Evolutionary conservation across 2,797 vertebrate genomes (phyloP).

Genomic region (Leptodon cayanensis): DNA sequence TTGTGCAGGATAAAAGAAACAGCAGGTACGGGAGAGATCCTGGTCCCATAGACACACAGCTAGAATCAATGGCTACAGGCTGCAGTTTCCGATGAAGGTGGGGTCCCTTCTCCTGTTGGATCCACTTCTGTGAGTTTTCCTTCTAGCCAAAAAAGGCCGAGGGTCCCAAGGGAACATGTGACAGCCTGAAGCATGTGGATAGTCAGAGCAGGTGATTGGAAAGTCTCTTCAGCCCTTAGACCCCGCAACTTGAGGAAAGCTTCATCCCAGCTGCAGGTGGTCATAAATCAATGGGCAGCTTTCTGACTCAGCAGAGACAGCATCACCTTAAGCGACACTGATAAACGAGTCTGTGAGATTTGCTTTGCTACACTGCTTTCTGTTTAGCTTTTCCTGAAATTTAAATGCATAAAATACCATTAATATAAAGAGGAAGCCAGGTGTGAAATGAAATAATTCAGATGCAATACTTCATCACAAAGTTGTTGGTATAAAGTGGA

Average conservation of each 20-base stretch:
- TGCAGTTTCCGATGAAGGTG: background rate
- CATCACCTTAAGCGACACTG: background rate
- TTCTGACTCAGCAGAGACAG: conserved; percentile 13
- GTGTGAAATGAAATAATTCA: conserved; percentile 29
- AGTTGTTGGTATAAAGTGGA: background rate
- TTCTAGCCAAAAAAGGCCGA: background rate
- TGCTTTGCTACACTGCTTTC: background rate
- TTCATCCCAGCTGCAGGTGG: background rate
- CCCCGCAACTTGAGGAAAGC: background rate
- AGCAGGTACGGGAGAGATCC: accelerated
- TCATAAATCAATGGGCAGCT: background rate
- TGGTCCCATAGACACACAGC: background rate
- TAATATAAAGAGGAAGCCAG: background rate
- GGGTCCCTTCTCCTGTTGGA: background rate
- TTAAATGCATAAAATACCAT: background rate
- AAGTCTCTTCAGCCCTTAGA: background rate
- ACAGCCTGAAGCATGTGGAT: background rate
- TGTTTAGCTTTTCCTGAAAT: background rate
- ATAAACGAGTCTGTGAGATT: background rate
- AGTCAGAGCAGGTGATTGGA: background rate
- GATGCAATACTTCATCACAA: background rate
- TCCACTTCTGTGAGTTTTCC: background rate
- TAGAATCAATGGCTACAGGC: background rate
- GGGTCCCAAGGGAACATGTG: background rate
- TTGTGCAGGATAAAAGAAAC: background rate